A percentile compares a stretch with the other conserved stretches of the same genome.
Conservation (phyloP, 2,888 invertebrate species). For the Meloe dianella region DNA sequence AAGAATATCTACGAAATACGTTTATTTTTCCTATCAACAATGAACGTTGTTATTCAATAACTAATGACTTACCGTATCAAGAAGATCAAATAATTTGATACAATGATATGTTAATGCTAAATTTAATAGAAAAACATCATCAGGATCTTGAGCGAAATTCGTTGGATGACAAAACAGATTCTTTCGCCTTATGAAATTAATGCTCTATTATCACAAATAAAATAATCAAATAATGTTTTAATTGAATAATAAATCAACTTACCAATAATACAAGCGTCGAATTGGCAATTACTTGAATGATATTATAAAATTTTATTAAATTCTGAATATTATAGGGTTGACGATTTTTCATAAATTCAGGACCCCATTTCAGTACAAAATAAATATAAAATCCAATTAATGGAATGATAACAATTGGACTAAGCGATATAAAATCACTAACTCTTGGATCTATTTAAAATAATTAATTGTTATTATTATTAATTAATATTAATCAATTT, state of each 20-base stretch:
- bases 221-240: background rate
- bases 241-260: background rate
- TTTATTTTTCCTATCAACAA: too few relatives aligned
- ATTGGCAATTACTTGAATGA: background rate
- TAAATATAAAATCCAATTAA: background rate
- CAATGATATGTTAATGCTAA: background rate
- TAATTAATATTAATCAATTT: background rate
- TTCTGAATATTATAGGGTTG: background rate
- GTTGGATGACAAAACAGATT: background rate
- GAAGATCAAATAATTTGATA: slow-evolving; percentile 1
- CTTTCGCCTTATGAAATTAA: background rate
- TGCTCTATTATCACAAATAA: background rate
- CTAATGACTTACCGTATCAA: background rate
- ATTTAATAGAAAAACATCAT: background rate
- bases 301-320: background rate
- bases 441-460: background rate
- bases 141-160: background rate
- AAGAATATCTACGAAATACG: background rate
- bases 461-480: too few relatives aligned
- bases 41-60: background rate
- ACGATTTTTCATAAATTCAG: background rate
- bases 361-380: background rate
- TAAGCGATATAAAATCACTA: background rate
- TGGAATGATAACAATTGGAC: background rate
- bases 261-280: background rate